A percentile compares a stretch with the other conserved stretches of the same genome.
Conservation (phyloP, 2,888 invertebrate genomes). For the Pandemis heparana region DNA sequence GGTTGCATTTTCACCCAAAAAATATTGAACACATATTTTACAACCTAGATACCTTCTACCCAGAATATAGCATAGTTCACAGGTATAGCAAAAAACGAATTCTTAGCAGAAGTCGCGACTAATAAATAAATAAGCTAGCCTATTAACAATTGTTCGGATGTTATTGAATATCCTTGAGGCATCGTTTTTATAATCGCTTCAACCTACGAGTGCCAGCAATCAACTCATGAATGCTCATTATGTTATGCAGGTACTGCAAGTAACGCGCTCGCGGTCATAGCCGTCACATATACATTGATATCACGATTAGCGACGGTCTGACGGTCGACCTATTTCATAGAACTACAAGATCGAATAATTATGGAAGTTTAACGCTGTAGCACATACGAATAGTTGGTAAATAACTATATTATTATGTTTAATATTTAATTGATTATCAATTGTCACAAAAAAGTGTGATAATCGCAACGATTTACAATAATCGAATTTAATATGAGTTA, state of each 20-base stretch:
- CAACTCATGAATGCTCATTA: slow-evolving; percentile 23
- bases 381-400: no score
- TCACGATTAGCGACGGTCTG: slow-evolving; percentile 20
- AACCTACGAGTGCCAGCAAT: background rate
- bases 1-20: no score
- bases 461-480: no score
- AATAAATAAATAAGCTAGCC: background rate
- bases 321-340: slow-evolving; percentile 4
- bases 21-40: no score
- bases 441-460: no score
- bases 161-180: background rate
- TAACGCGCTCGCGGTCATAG: slow-evolving; percentile 1
- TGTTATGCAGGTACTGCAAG: slow-evolving; percentile 1
- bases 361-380: no score
- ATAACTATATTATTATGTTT: no score
- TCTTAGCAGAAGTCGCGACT: no score
- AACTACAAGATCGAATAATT: background rate
- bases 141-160: background rate
- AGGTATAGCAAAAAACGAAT: no score
- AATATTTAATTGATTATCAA: no score
- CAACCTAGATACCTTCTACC: no score
- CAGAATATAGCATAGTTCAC: background rate
- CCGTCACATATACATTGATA: slow-evolving; percentile 8
- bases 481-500: no score
- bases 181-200: background rate